These are phyloP conservation scores for Micromussa lordhowensis DNA, from an alignment of 92 coral and sea anemone genomes.

Conservation along the genomic window DNA sequence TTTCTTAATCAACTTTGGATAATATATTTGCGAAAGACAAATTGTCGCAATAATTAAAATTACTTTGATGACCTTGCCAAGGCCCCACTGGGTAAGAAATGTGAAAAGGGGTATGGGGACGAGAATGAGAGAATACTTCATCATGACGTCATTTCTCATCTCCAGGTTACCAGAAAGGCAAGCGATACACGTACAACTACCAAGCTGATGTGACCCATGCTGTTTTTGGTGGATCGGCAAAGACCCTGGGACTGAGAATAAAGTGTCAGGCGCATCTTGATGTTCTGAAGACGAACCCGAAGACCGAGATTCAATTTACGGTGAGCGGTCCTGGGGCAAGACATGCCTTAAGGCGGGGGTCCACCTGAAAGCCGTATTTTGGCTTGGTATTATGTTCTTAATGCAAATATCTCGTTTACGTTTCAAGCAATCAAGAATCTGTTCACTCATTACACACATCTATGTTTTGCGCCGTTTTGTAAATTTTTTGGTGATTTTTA, in stretches of 20 bases:
- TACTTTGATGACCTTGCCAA: no score
- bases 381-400: no score
- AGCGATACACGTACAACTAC: conserved; percentile 82
- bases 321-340: conserved; percentile 41
- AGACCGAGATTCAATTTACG: conserved; percentile 59
- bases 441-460: no score
- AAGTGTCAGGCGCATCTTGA: conserved; percentile 72
- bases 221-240: conserved; percentile 71
- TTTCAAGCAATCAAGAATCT: no score
- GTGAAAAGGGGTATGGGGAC: no score
- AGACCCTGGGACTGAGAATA: conserved; percentile 80
- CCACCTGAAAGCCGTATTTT: no score
- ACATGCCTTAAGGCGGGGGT: no score
- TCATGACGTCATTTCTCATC: not conserved
- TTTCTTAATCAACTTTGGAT: no score
- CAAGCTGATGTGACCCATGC: conserved; percentile 70
- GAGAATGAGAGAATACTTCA: not conserved
- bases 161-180: conserved; percentile 63
- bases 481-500: no score
- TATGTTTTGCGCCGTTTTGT: no score
- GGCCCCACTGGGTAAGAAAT: no score
- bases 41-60: not conserved
- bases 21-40: not conserved
- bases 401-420: no score
- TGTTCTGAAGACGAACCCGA: conserved; percentile 17